Conservation (phyloP, 2,113 vertebrate species). For the Caloenas nicobarica region DNA sequence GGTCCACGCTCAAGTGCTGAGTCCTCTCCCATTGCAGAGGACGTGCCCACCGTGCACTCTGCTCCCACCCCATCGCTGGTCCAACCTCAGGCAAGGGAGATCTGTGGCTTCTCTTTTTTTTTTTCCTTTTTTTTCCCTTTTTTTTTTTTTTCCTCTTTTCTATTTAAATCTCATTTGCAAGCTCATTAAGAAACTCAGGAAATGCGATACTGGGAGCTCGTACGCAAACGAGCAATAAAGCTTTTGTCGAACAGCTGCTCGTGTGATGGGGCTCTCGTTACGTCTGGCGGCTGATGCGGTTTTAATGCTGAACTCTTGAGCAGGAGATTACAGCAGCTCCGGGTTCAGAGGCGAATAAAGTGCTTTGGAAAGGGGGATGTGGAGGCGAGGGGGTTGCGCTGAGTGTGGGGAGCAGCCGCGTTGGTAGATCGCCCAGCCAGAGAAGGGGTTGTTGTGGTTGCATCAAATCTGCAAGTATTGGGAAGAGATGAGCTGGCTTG, state of each 20-base stretch:
- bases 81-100: neutral
- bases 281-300: slow-evolving; percentile 25
- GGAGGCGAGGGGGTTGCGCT: neutral
- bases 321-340: slow-evolving; percentile 42
- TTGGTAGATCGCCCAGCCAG: neutral
- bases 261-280: slow-evolving; percentile 44
- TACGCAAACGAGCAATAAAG: slow-evolving; percentile 67
- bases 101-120: neutral
- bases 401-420: rapidly evolving
- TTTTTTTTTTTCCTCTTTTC: neutral
- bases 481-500: rapidly evolving
- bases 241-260: slow-evolving; percentile 67
- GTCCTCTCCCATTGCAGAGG: rapidly evolving
- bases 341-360: neutral
- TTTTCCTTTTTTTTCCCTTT: neutral
- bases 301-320: slow-evolving; percentile 38
- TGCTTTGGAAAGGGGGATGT: neutral
- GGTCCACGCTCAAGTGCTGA: rapidly evolving
- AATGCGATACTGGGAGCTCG: slow-evolving; percentile 51
- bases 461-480: neutral
- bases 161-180: slow-evolving; percentile 65
- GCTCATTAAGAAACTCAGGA: slow-evolving; percentile 64
- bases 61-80: neutral
- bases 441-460: neutral
- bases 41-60: neutral